Percentiles rank a stretch among this genome's conserved stretches.
These are phyloP conservation scores for Drosophila kohkoa DNA, from an alignment of 1,140 invertebrate species.

Conservation along the genomic window DNA sequence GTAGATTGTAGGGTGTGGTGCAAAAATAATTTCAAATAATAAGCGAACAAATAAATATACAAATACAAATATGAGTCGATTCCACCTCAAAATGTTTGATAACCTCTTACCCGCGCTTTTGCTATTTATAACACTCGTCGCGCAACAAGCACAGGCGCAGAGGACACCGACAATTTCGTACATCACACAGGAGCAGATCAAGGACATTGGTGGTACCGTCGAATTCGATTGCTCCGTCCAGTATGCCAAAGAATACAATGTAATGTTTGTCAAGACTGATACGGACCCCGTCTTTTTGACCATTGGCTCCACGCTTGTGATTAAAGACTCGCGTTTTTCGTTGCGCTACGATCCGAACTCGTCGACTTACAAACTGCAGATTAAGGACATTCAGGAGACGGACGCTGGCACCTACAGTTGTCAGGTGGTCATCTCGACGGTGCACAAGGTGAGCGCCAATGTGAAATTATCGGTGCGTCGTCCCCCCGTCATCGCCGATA, in stretches of 20 bases:
- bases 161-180: slow-evolving; percentile 95
- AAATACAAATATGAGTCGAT: slow-evolving; percentile 52
- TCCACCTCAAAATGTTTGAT: slow-evolving; percentile 30
- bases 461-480: slow-evolving; percentile 93
- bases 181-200: slow-evolving; percentile 95
- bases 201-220: slow-evolving; percentile 95
- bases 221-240: slow-evolving; percentile 96
- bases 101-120: slow-evolving; percentile 27
- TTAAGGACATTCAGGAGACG: slow-evolving; percentile 98
- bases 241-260: slow-evolving; percentile 93
- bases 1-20: slow-evolving; percentile 68
- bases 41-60: slow-evolving; percentile 4
- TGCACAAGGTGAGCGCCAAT: slow-evolving; percentile 92
- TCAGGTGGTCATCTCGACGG: slow-evolving; percentile 92
- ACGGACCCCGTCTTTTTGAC: slow-evolving; percentile 87
- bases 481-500: slow-evolving; percentile 96
- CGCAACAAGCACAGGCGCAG: slow-evolving; percentile 85
- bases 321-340: slow-evolving; percentile 94
- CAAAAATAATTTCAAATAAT: slow-evolving; percentile 32
- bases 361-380: slow-evolving; percentile 93
- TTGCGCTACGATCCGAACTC: slow-evolving; percentile 92
- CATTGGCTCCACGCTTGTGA: slow-evolving; percentile 91
- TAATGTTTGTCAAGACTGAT: slow-evolving; percentile 92
- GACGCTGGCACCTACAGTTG: slow-evolving; percentile 95
- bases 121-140: slow-evolving; percentile 49